Percentiles rank a stretch among this genome's conserved stretches.
phyloP scores from a whole-genome alignment of 2,888 invertebrate species.

The Ethmia dodecea region DNA sequence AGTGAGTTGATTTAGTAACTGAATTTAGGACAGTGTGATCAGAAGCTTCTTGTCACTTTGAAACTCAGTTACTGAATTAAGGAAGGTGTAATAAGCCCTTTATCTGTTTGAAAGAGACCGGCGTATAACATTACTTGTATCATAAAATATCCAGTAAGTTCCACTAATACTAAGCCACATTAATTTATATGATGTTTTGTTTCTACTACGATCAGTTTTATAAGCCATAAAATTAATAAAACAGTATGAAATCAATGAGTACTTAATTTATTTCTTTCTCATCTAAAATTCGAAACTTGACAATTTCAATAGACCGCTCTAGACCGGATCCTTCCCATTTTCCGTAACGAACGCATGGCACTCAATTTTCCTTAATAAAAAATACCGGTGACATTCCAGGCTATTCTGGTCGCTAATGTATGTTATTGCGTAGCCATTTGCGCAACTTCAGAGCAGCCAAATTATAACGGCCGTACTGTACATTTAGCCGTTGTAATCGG shows the following conservation, averaged over 20 bases:
- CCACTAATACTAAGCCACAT: constrained; percentile 18
- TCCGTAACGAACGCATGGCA: not conserved
- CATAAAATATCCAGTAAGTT: constrained; percentile 12
- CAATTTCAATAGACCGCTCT: not conserved
- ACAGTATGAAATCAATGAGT: not conserved
- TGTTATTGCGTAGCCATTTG: too few relatives aligned
- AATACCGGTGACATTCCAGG: too few relatives aligned
- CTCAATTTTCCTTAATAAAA: not conserved
- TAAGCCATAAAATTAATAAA: constrained; percentile 31
- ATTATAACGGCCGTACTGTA: too few relatives aligned
- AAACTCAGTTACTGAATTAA: too few relatives aligned
- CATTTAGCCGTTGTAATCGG: too few relatives aligned
- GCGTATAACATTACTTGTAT: constrained; percentile 7
- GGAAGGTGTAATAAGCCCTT: not conserved
- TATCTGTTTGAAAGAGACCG: too few relatives aligned
- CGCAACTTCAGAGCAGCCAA: too few relatives aligned
- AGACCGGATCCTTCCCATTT: too few relatives aligned
- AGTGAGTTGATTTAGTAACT: too few relatives aligned
- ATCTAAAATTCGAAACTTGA: not conserved
- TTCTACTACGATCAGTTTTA: constrained; percentile 30
- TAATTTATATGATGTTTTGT: constrained; percentile 22
- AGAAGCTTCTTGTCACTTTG: too few relatives aligned
- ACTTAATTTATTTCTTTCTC: not conserved
- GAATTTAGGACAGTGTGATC: too few relatives aligned
- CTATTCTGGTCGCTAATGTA: too few relatives aligned